Conservation (phyloP, 2,113 vertebrate species). For the Xiphophorus couchianus region DNA sequence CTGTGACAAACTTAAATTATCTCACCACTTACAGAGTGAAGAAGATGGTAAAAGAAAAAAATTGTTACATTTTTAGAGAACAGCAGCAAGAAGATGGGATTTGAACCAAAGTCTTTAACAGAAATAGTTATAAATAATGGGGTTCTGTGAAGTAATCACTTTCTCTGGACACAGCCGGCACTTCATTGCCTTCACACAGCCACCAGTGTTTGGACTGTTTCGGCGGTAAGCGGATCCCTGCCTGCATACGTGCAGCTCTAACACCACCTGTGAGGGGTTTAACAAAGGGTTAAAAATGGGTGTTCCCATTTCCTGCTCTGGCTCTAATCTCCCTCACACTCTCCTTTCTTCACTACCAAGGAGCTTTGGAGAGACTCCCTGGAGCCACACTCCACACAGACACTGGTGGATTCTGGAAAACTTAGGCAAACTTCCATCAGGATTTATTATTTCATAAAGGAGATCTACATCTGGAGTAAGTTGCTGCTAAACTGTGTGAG, state of each 20-base stretch:
- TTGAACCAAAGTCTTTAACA: background rate
- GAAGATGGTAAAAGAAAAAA: background rate
- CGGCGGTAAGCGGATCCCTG: background rate
- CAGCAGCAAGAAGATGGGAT: background rate
- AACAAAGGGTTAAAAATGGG: conserved; percentile 72
- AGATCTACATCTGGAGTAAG: conserved; percentile 57
- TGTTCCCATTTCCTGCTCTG: conserved; percentile 61
- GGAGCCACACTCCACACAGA: conserved; percentile 42
- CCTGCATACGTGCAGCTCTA: background rate
- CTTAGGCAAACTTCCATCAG: background rate
- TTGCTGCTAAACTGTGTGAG: conserved; percentile 16
- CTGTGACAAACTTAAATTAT: background rate
- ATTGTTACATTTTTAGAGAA: background rate
- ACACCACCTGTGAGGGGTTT: conserved; percentile 47
- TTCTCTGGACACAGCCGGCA: background rate
- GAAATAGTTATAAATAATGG: conserved; percentile 1
- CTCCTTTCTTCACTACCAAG: conserved; percentile 53
- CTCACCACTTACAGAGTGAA: background rate
- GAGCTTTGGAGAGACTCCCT: conserved; percentile 53
- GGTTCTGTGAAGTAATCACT: background rate
- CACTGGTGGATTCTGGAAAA: conserved; percentile 22
- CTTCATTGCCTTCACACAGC: conserved; percentile 3
- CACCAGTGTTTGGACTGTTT: background rate
- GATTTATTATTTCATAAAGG: conserved; percentile 25
- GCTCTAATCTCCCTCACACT: conserved; percentile 62